A percentile compares a stretch with the other conserved stretches of the same genome.
These are phyloP conservation scores for Perodicticus potto DNA, from an alignment of 2,797 vertebrate genomes.

Conservation along the genomic window DNA sequence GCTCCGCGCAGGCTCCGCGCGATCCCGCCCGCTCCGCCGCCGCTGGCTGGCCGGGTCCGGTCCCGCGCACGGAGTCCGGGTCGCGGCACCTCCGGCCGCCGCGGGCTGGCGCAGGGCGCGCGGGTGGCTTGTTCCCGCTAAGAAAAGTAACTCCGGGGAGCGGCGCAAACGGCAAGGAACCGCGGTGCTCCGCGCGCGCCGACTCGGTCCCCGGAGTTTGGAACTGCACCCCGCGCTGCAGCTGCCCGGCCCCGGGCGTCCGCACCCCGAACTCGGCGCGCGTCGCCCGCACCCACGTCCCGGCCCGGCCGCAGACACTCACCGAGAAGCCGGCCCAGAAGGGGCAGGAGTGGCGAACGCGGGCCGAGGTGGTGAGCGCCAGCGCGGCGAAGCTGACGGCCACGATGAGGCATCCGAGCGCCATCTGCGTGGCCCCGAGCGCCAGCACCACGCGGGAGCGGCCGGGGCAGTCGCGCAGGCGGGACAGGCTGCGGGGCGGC, in stretches of 20 bases:
- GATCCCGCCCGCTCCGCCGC: background rate
- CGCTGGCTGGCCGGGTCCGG: rapidly evolving
- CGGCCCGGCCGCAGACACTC: conserved; percentile 85
- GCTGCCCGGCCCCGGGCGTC: background rate
- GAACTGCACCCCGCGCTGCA: background rate
- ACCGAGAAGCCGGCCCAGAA: conserved; percentile 99
- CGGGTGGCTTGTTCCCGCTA: background rate
- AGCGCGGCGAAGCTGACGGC: conserved; percentile 98
- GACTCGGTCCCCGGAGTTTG: conserved; percentile 22
- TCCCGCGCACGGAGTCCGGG: background rate
- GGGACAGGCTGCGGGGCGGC: conserved; percentile 95
- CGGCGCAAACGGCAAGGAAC: background rate
- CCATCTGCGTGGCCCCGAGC: conserved; percentile 98
- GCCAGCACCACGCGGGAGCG: conserved; percentile 96
- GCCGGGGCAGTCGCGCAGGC: conserved; percentile 93
- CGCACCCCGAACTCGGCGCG: background rate
- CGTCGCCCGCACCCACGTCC: background rate
- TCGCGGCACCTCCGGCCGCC: background rate
- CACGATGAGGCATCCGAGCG: conserved; percentile 96
- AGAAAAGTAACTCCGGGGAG: conserved; percentile 70
- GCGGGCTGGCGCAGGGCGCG: background rate
- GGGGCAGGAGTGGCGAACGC: conserved; percentile 97
- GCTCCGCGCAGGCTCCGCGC: background rate
- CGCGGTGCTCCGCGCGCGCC: background rate
- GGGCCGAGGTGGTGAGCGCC: conserved; percentile 97